Base-by-base conservation (phyloP, 2,888 invertebrate species). In the Thecocarcelia acutangulata region DNA sequence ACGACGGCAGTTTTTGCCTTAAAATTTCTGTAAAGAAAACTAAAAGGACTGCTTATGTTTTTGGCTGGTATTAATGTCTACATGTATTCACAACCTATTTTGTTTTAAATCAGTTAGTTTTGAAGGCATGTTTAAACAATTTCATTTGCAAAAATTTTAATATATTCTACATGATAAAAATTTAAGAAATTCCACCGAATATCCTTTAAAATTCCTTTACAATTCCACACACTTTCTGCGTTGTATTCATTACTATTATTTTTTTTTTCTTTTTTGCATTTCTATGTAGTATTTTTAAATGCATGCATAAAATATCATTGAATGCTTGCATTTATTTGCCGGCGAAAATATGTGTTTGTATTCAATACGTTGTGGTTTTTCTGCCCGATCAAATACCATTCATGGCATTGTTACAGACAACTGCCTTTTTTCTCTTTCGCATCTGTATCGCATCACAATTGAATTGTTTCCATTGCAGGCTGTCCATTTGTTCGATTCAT, bases 331-430 rank as follows among this genome's bases (percentile, higher is more conserved):
- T 61, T 21, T 59, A 24, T 59, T 40, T 50, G 42, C 52, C 15
- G 2, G 50, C n/a, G n/a, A 17, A 42, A 37, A 21, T 59, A 15
- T 59, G 50, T 59, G 40, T 21, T 19, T 68, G 33, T 52, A 46
- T 40, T 70, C 77, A 56, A 70, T 78, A 56, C 76, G 42, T 72
- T 76, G 80, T 69, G 80, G 80, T 52, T 80, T 72, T 80, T 69
- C 54, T 80, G 76, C 73, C 73, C 77, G 63, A 61, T 63, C 54
- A 69, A 77, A 73, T 77, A 50, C 77, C 77, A 77, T 77, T 81
- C 50, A 69, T 68, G 28, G 63, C 56, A 81, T 73, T 74, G 61
- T 77, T 77, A 46, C 58, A 77, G 77, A 74, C 73, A 81, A 77
- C 54, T 59, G 48, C 15, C 24, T 40, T 50, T 73, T 50, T 72